Conservation (phyloP, 2,113 vertebrate genomes). For the Trachemys scripta region DNA sequence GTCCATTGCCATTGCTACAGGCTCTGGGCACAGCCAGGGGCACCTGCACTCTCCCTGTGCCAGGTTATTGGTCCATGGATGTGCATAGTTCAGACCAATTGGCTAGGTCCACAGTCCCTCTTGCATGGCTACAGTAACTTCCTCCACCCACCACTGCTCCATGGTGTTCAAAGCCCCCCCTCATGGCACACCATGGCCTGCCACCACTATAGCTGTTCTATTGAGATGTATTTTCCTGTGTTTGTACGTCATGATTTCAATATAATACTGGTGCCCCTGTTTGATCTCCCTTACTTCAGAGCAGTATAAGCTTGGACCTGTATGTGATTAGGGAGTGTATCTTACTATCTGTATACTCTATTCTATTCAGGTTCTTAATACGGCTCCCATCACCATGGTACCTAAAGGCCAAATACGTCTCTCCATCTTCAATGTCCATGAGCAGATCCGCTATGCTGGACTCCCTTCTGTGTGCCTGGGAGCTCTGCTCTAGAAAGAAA, state of each 20-base stretch:
- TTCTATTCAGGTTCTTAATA: background rate
- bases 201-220: background rate
- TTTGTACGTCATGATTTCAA: fast-evolving
- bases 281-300: background rate
- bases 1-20: background rate
- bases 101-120: background rate
- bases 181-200: fast-evolving
- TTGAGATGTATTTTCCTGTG: no score
- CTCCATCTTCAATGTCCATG: background rate
- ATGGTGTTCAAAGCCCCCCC: fast-evolving
- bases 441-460: background rate
- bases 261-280: background rate
- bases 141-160: background rate
- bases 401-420: background rate
- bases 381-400: background rate
- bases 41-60: no score
- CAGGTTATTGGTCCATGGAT: background rate
- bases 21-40: no score
- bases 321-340: background rate
- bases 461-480: background rate
- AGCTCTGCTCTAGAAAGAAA: no score
- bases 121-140: background rate
- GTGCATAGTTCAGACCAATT: fast-evolving
- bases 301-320: background rate
- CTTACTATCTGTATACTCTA: background rate